Conservation (phyloP, 2,888 invertebrate genomes). For the Lysandra bellargus region DNA sequence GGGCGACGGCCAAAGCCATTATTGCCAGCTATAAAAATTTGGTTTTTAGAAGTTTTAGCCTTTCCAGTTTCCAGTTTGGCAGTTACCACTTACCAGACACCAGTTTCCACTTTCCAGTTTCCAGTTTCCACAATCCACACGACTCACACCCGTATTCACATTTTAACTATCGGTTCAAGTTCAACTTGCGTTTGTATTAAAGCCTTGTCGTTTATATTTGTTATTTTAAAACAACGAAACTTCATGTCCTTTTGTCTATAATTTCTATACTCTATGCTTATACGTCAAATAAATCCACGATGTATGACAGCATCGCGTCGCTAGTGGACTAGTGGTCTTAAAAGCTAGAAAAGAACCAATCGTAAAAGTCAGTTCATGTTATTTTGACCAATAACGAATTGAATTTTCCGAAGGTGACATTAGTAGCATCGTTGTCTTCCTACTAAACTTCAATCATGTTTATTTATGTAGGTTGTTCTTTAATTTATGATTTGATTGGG, state of each 20-base stretch:
- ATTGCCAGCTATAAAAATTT: constrained; percentile 51
- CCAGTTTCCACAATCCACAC: no score
- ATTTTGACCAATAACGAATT: background rate
- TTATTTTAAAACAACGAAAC: background rate
- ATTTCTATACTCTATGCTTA: background rate
- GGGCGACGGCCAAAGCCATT: constrained; percentile 57
- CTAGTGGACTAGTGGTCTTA: background rate
- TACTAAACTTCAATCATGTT: constrained; percentile 60
- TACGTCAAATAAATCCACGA: constrained; percentile 5
- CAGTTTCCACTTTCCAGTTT: no score
- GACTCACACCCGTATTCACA: no score
- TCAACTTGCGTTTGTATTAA: no score
- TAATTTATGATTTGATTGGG: constrained; percentile 70
- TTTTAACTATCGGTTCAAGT: no score
- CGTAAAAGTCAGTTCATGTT: background rate
- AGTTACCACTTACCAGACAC: no score
- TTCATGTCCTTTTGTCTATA: background rate
- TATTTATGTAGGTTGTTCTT: constrained; percentile 74
- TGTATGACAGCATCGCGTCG: background rate
- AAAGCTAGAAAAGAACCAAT: background rate
- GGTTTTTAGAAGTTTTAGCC: no score
- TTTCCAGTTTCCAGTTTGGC: no score
- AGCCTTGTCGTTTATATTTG: background rate
- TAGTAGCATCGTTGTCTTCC: constrained; percentile 4
- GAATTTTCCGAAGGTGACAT: background rate